Conservation (phyloP, 2,113 vertebrate species). For the Lophius piscatorius region DNA sequence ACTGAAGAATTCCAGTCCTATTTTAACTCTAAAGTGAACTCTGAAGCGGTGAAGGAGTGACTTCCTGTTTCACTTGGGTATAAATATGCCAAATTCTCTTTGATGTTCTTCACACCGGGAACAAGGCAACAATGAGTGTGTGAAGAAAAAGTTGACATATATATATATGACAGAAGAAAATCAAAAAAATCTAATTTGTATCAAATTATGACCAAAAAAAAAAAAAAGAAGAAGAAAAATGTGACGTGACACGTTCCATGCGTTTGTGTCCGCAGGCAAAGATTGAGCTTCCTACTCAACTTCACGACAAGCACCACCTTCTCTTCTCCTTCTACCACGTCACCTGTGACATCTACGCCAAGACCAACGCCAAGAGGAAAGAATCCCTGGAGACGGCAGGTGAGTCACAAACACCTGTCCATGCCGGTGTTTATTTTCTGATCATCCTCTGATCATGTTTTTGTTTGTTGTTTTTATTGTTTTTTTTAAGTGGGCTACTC, state of each 20-base stretch:
- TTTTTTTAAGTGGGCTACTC: slow-evolving; percentile 89
- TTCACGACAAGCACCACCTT: slow-evolving; percentile 97
- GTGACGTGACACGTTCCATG: neutral
- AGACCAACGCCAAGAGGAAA: slow-evolving; percentile 96
- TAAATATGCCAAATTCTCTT: too few relatives aligned
- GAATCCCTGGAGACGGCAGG: slow-evolving; percentile 94
- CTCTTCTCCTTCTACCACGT: slow-evolving; percentile 98
- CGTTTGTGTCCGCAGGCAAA: slow-evolving; percentile 87
- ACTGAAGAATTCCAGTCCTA: too few relatives aligned
- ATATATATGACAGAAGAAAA: too few relatives aligned
- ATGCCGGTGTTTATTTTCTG: neutral
- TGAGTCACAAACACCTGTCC: slow-evolving; percentile 51
- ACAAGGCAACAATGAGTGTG: too few relatives aligned
- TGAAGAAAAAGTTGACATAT: too few relatives aligned
- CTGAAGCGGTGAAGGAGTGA: too few relatives aligned
- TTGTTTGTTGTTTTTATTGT: slow-evolving; percentile 1
- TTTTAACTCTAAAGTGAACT: too few relatives aligned
- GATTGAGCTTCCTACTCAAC: slow-evolving; percentile 95
- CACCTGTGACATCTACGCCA: slow-evolving; percentile 98
- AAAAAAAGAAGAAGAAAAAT: too few relatives aligned
- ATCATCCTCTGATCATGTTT: neutral
- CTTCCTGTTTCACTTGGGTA: too few relatives aligned
- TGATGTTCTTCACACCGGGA: too few relatives aligned
- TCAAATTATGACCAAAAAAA: too few relatives aligned
- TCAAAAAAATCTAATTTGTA: too few relatives aligned